A percentile compares a stretch with the other conserved stretches of the same genome.
These are phyloP conservation scores for Drosophila serrata DNA, from an alignment of 1,140 invertebrate species.

Conservation along the genomic window DNA sequence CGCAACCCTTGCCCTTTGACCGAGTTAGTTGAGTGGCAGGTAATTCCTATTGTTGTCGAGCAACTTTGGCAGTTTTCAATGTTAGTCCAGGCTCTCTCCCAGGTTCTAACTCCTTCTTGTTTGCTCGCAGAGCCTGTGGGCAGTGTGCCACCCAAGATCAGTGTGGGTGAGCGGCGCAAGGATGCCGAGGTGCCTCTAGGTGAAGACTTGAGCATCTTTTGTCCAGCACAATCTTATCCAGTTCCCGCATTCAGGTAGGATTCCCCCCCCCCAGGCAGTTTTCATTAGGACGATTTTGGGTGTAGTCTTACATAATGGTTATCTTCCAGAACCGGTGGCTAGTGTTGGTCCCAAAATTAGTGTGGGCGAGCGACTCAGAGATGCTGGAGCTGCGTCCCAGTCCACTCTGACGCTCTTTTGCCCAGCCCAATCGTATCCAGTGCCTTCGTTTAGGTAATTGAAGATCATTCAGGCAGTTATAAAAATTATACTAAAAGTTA, in stretches of 20 bases:
- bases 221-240: constrained; percentile 89
- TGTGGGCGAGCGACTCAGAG: constrained; percentile 87
- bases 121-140: constrained; percentile 89
- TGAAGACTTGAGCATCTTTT: constrained; percentile 83
- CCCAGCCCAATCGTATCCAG: constrained; percentile 89
- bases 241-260: constrained; percentile 89
- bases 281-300: constrained; percentile 14
- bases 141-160: constrained; percentile 89
- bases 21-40: constrained; percentile 12
- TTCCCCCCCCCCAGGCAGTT: constrained; percentile 51
- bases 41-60: constrained; percentile 20
- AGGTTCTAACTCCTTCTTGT: constrained; percentile 15
- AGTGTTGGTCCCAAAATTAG: constrained; percentile 89
- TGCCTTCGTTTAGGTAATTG: constrained; percentile 88
- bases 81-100: constrained; percentile 15
- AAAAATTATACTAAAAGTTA: background rate
- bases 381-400: constrained; percentile 86
- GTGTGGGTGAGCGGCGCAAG: constrained; percentile 87
- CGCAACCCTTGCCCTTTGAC: constrained; percentile 3
- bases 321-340: constrained; percentile 88
- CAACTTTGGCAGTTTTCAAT: constrained; percentile 68
- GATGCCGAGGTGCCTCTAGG: constrained; percentile 68
- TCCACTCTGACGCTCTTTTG: constrained; percentile 85
- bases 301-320: background rate
- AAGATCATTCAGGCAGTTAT: constrained; percentile 63